Evolutionary conservation across 92 coral and sea anemone species (phyloP), one percentile per base, ranked within the genome.

Genomic region (Paragorgia papillata): DNA sequence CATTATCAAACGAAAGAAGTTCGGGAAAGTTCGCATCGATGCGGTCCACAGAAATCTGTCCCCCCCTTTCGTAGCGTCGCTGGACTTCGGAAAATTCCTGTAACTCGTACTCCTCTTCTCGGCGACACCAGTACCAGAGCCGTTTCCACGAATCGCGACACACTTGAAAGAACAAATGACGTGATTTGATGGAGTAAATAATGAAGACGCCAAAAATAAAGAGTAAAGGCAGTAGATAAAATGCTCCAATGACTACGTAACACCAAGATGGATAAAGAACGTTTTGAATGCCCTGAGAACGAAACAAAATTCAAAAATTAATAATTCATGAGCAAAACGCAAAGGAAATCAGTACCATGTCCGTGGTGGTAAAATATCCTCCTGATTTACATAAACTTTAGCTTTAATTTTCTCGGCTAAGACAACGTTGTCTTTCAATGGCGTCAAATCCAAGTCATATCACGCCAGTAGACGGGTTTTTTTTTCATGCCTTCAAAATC

Each of bases 91-190:
- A 10, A 35, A 69, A 69, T 0, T 69, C 76, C 25, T 51, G 59
- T 0, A 69, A 33, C 37, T 69, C 76, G 44, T 26, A 48, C 28
- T 69, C 76, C 14, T 69, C 76, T 14, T 28, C 22, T 28, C 30
- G 26, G 40, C 76, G 76, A 30, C 76, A 69, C 60, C 41, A 69
- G n/a, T 69, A 69, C 76, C 76, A 69, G 14, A 69, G 0, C 40
- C 76, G 61, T 29, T 69, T 69, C 76, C 76, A 69, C 0, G 62
- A 69, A 51, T 48, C 49, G 14, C 49, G 61, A 22, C 76, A 69
- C 76, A 28, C 32, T 30, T 26, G 43, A 49, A 69, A 28, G 21
- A 51, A 43, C 3, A 69, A 18, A 34, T 48, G 76, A 15, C 76
- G 76, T 9, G 59, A 48, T 48, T 69, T 69, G 24, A 69, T 46